Percentiles rank a stretch among this genome's conserved stretches.
These are phyloP conservation scores for Labia minor DNA, from an alignment of 2,888 invertebrate genomes.

Conservation along the genomic window DNA sequence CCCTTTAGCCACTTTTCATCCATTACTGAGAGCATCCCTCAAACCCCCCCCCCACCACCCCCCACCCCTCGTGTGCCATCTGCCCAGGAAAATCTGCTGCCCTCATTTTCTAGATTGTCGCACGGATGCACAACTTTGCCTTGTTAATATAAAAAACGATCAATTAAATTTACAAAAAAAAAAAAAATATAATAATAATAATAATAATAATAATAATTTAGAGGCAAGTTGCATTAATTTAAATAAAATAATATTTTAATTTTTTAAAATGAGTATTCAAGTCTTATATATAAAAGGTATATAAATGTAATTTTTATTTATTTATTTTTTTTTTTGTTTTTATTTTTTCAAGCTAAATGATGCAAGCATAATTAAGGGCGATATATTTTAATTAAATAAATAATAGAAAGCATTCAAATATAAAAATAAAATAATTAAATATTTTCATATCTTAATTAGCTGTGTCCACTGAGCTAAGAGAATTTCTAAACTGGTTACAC, in stretches of 20 bases:
- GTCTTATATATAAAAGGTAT: too few relatives aligned
- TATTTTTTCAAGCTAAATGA: slow-evolving; percentile 15
- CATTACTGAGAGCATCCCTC: background rate
- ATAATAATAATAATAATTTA: background rate
- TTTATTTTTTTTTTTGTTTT: too few relatives aligned
- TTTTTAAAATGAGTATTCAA: background rate
- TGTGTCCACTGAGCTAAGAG: slow-evolving; percentile 17
- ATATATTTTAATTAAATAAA: slow-evolving; percentile 13
- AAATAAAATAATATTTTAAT: too few relatives aligned
- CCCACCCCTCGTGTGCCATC: background rate
- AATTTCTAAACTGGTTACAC: slow-evolving; percentile 17
- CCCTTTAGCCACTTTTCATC: background rate
- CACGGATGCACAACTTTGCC: slow-evolving; percentile 13
- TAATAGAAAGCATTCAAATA: slow-evolving; percentile 16
- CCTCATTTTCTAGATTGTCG: slow-evolving; percentile 6
- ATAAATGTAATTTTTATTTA: too few relatives aligned
- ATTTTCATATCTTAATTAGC: background rate
- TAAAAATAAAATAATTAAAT: slow-evolving; percentile 15
- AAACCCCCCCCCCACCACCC: too few relatives aligned
- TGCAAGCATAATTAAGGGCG: slow-evolving; percentile 18
- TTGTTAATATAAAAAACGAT: background rate
- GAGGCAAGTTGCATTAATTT: background rate
- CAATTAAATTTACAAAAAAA: background rate
- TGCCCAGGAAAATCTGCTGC: slow-evolving; percentile 13
- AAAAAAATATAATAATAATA: background rate